Base-by-base conservation (phyloP, 2,797 vertebrate genomes). In the Mycteria americana region DNA sequence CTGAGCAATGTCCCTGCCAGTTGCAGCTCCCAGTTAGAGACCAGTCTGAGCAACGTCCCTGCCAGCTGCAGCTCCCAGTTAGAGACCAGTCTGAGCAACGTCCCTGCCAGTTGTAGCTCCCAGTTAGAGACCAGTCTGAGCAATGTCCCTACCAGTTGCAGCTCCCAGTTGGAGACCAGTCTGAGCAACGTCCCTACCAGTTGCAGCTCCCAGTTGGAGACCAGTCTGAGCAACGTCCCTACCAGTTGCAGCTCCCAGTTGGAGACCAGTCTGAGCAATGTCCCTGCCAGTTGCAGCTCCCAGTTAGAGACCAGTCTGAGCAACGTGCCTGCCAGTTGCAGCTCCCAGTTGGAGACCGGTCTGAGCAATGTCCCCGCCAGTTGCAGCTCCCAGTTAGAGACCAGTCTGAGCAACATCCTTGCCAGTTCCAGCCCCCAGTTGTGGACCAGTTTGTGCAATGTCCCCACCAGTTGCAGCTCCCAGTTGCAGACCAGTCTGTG, bases 181-280 rank as follows among this genome's bases (percentile, higher is more conserved):
- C 2, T 17, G 18, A 22, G 7, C 14, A 9, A 7, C 0, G 7
- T 12, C n/a, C 18, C 12, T 37, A 2, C 18, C 4, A 6, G 8
- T 10, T 37, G 35, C 11, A 16, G 27, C 10, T 51, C 67, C 67
- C 48, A 48, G 17, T 2, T 37, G 16, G 16, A 3, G 17, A 13
- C 9, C 12, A 21, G 13, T 63, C 2, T 63, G 9, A 63, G 28
- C 28, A 53, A 11, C 2, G 28, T 4, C 62, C 50, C 37, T 72
- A 0, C 39, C 27, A 35, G 17, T 7, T 25, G 33, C 51, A 25
- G 21, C n/a, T 67, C 41, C 63, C 27, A 45, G 16, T 21, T 48
- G 9, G 30, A 17, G 10, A 53, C 46, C 46, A 41, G 21, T 41
- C 1, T 53, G 6, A 18, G 68, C 54, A 37, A 7, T 0, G 6